Conservation (phyloP, 1,140 invertebrate genomes). For the Lutraria rhynchaena region DNA sequence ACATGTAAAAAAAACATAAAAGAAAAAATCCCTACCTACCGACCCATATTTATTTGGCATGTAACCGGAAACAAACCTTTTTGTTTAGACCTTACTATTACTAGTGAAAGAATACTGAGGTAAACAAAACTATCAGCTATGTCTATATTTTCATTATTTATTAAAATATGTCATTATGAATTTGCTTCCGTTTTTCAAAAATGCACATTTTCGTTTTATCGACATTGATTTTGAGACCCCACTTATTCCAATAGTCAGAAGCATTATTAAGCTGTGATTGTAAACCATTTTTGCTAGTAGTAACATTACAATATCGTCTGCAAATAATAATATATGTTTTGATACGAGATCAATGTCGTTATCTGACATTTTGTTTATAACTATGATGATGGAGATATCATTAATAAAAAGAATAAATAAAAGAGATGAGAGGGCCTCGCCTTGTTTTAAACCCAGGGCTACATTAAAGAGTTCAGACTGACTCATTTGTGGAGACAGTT, state of each 20-base stretch:
- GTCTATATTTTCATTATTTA: slow-evolving; percentile 20
- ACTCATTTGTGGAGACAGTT: no score
- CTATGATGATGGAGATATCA: slow-evolving; percentile 37
- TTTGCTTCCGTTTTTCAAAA: no score
- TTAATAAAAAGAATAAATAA: slow-evolving; percentile 59
- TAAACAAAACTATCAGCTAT: slow-evolving; percentile 21
- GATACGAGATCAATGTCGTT: slow-evolving; percentile 23
- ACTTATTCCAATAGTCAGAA: slow-evolving; percentile 8
- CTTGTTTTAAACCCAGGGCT: slow-evolving; percentile 50
- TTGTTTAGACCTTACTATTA: not conserved
- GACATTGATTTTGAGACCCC: no score
- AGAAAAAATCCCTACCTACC: no score
- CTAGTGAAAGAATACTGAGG: slow-evolving; percentile 4
- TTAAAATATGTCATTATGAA: no score
- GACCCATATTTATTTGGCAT: no score
- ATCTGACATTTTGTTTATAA: not conserved
- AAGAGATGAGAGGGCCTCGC: slow-evolving; percentile 54
- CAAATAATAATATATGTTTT: slow-evolving; percentile 48
- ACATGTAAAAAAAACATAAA: no score
- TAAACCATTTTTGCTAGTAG: slow-evolving; percentile 21
- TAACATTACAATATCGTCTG: slow-evolving; percentile 48
- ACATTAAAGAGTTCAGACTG: slow-evolving; percentile 48
- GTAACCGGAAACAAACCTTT: no score
- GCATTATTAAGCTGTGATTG: slow-evolving; percentile 15
- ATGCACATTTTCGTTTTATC: no score